A percentile compares a stretch with the other conserved stretches of the same genome.
Conservation (phyloP, 2,113 vertebrate species). For the Percopsis transmontana region DNA sequence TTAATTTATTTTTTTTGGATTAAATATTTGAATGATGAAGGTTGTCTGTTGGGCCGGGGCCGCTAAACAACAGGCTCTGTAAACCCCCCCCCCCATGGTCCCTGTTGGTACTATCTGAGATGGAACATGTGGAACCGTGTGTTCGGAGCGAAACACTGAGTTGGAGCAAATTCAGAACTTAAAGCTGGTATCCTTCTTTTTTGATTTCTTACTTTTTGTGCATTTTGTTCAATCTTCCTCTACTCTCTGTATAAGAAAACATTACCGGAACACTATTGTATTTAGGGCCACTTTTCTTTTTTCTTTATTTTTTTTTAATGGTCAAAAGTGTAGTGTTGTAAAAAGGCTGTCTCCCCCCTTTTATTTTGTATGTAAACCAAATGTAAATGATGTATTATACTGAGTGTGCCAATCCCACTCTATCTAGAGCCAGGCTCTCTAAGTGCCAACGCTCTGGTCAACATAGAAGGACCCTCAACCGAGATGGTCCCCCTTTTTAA, state of each 20-base stretch:
- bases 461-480: constrained; percentile 62
- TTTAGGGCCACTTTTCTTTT: constrained; percentile 67
- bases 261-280: constrained; percentile 68
- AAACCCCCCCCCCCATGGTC: constrained; percentile 20
- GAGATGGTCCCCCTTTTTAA: constrained; percentile 68
- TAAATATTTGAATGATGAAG: constrained; percentile 11
- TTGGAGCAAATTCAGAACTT: constrained; percentile 49
- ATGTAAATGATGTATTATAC: constrained; percentile 82
- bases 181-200: constrained; percentile 18
- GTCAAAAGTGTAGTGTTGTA: constrained; percentile 72
- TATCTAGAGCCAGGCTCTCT: constrained; percentile 74
- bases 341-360: constrained; percentile 44
- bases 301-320: constrained; percentile 50
- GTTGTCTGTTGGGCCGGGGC: not conserved
- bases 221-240: not conserved
- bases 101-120: constrained; percentile 1
- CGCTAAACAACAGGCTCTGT: not conserved
- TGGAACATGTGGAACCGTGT: constrained; percentile 31
- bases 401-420: constrained; percentile 81
- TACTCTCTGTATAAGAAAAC: constrained; percentile 37
- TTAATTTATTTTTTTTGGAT: constrained; percentile 54
- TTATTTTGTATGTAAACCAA: constrained; percentile 73
- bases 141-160: constrained; percentile 34
- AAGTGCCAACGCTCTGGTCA: constrained; percentile 82
- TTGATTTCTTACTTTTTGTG: not conserved